Evolutionary conservation across 2,113 vertebrate genomes (phyloP).

Genomic region (Meles meles): DNA sequence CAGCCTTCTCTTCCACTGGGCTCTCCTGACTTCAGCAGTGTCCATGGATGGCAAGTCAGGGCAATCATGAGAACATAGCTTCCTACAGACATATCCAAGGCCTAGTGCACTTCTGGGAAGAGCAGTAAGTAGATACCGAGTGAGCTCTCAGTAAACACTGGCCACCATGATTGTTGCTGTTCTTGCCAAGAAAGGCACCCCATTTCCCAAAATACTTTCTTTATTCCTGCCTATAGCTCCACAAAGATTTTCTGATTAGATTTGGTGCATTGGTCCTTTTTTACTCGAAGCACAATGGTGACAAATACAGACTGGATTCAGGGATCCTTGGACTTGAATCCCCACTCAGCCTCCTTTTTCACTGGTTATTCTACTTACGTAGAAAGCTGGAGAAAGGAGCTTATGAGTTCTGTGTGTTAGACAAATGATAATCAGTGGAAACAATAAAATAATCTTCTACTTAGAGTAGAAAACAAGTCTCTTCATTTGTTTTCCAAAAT

Average conservation of each 20-base stretch:
- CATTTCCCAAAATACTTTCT: background rate
- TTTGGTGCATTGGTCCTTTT: background rate
- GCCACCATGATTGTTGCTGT: background rate
- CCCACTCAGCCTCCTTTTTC: background rate
- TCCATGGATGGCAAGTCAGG: background rate
- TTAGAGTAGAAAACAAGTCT: background rate
- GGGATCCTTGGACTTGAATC: background rate
- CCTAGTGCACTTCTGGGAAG: background rate
- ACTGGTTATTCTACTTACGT: background rate
- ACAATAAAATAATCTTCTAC: background rate
- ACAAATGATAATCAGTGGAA: slow-evolving; percentile 26
- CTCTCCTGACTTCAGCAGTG: background rate
- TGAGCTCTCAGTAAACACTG: background rate
- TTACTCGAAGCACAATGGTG: background rate
- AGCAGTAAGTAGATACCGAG: background rate
- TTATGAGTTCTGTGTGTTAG: background rate
- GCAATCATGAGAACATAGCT: background rate
- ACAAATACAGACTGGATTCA: background rate
- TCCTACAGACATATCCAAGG: background rate
- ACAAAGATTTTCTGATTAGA: background rate
- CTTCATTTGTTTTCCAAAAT: background rate
- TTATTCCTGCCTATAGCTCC: background rate
- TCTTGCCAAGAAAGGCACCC: background rate
- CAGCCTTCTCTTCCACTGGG: background rate
- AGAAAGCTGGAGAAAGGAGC: background rate